These are phyloP conservation scores for Tolypeutes matacus DNA, from an alignment of 2,797 vertebrate species.

Conservation along the genomic window DNA sequence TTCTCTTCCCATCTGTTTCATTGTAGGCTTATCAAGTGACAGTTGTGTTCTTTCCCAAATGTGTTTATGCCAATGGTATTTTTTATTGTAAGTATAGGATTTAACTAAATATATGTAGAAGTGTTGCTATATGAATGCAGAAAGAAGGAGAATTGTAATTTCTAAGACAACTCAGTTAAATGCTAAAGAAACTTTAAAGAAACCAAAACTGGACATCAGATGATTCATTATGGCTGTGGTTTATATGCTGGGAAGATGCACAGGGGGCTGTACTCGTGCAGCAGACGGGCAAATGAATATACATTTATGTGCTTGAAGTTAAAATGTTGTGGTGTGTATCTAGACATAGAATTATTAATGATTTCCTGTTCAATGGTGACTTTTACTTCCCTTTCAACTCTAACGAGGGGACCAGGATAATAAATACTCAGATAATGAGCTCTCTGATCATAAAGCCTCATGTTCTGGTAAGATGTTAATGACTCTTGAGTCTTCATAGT, in stretches of 20 bases:
- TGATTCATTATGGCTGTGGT: background rate
- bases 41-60: background rate
- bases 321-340: background rate
- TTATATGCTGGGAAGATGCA: background rate
- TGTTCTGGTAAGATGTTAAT: background rate
- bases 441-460: background rate
- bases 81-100: background rate
- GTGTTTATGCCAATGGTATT: background rate
- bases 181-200: slow-evolving; percentile 42
- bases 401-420: background rate
- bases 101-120: background rate
- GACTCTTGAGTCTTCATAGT: background rate
- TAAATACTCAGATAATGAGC: background rate
- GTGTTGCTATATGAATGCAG: background rate
- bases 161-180: background rate
- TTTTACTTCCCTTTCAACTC: background rate
- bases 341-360: background rate
- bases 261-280: background rate
- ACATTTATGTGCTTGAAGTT: background rate
- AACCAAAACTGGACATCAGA: background rate
- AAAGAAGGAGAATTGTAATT: background rate
- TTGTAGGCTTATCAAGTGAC: background rate
- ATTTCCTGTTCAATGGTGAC: background rate
- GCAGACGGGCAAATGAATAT: background rate
- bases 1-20: background rate